Percentiles rank a stretch among this genome's conserved stretches.
Evolutionary conservation across 1,140 invertebrate species (phyloP).

Genomic region (Drosophila neocordata): DNA sequence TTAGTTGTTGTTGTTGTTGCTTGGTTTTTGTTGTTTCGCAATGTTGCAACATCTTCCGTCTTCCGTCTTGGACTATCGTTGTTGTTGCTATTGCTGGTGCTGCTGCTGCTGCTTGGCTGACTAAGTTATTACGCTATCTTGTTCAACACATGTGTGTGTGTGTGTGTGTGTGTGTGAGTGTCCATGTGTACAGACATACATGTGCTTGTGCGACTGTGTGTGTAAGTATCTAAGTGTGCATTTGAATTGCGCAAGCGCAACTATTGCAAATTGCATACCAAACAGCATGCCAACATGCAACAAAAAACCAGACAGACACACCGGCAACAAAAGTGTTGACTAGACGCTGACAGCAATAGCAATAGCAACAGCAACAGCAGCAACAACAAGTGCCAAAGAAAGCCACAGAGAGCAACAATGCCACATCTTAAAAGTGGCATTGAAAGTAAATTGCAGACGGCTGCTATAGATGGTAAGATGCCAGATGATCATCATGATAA

Average conservation of each 20-base stretch:
- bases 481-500: conserved; percentile 14
- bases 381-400: conserved; percentile 56
- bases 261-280: conserved; percentile 79
- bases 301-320: conserved; percentile 70
- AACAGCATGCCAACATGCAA: conserved; percentile 77
- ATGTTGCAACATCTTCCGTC: conserved; percentile 61
- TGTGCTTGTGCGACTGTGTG: conserved; percentile 20
- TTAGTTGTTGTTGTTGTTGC: conserved; percentile 19
- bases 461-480: conserved; percentile 39
- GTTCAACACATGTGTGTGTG: conserved; percentile 44
- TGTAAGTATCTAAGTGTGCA: conserved; percentile 49
- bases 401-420: conserved; percentile 51
- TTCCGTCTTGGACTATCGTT: conserved; percentile 52
- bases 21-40: conserved; percentile 15
- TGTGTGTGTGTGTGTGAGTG: conserved; percentile 23
- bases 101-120: conserved; percentile 45
- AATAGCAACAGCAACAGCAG: conserved; percentile 24
- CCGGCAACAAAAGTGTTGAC: conserved; percentile 71
- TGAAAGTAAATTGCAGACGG: conserved; percentile 77
- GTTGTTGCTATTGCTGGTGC: conserved; percentile 24
- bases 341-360: conserved; percentile 63
- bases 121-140: conserved; percentile 78
- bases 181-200: conserved; percentile 31
- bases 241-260: conserved; percentile 79
- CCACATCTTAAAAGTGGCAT: conserved; percentile 59